Evolutionary conservation across 2,888 invertebrate genomes (phyloP), one percentile per base, ranked within the genome.

Genomic region (Drosophila neotestacea): DNA sequence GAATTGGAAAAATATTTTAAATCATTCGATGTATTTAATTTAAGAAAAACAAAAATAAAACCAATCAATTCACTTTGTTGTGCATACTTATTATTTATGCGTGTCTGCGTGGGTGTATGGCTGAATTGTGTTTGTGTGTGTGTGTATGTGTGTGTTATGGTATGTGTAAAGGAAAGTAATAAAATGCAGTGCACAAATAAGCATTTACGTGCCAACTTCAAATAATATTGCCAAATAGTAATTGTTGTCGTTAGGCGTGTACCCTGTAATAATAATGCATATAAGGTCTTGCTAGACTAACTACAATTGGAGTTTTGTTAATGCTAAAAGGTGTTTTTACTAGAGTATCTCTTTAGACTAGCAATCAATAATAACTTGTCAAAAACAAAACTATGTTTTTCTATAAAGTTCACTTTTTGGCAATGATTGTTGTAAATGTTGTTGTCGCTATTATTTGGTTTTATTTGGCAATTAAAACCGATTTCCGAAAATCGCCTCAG

Each of bases 391-490:
- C 87, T 86, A 81, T 65, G 41, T 16, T 48, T 77, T 74, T 72
- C 68, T 70, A 51, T 72, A 58, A 70, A 68, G 68, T 70, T 48
- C 64, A 66, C 63, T 80, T 83, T 84, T 58, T 59, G 81, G 58
- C 58, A 70, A 63, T 73, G 82, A 78, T 81, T 81, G 77, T 56
- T 62, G 56, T 62, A 46, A 65, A 65, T 54, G 65, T 73, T 79
- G 79, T 63, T 74, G 81, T 54, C 74, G 65, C 66, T 62, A 72
- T 78, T 70, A 67, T 87, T 79, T 75, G 80, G 81, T 85, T 84
- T 87, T 88, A 82, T 79, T 82, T 79, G 88, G 80, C 85, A 84
- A 88, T 85, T 84, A 88, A 84, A 84, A 88, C 70, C 84, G 85
- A 88, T 84, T 84, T 88, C 83, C 77, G 65, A 85, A 84, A 75